Base-by-base conservation (phyloP, 2,888 invertebrate species). In the Drosophila neutralis region DNA sequence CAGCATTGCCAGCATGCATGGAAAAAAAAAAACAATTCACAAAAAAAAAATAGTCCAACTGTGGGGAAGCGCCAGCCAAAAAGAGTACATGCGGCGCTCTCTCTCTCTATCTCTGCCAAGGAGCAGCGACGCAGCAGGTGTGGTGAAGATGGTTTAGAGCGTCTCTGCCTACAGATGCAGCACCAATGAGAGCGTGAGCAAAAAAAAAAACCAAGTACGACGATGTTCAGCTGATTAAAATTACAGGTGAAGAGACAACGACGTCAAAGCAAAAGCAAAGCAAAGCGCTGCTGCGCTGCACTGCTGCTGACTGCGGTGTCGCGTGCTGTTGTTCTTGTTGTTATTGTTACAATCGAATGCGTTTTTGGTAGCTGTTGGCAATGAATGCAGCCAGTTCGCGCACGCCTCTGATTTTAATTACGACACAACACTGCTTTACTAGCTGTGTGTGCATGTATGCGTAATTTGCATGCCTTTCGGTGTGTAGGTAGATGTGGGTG, bases 381-480 rank as follows among this genome's bases (percentile, higher is more conserved):
- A 85, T 84, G 84, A 84, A 84, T 84, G 80, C 74, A 86, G 72
- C 72, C 67, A 60, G 76, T 81, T 82, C 73, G 80, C 80, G 82
- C 80, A 77, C 80, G 78, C 87, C 83, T 88, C 78, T 76, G 78
- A 78, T 83, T 84, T 76, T 83, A 88, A 84, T 88, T 88, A 88
- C 87, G 76, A 86, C 86, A 88, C 69, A 70, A 75, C 54, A 54
- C 45, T 11, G 27, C 53, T 45, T 45, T 7, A 57, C 40, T 45
- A 15, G 45, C 29, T 31, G 24, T 51, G 18, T 53, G 13, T 56
- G 29, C 60, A 45, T 63, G 54, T 54, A 40, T 36, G 63, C 45
- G 35, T 36, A 7, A 24, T 54, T 35, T 40, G 15, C n/a, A 31
- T 31, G 36, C 56, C 8, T 40, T 36, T 54, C 29, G 31, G 33